Percentiles rank a stretch among this genome's conserved stretches.
Conservation (phyloP, 2,113 vertebrate species). For the Todiramphus chloris region DNA sequence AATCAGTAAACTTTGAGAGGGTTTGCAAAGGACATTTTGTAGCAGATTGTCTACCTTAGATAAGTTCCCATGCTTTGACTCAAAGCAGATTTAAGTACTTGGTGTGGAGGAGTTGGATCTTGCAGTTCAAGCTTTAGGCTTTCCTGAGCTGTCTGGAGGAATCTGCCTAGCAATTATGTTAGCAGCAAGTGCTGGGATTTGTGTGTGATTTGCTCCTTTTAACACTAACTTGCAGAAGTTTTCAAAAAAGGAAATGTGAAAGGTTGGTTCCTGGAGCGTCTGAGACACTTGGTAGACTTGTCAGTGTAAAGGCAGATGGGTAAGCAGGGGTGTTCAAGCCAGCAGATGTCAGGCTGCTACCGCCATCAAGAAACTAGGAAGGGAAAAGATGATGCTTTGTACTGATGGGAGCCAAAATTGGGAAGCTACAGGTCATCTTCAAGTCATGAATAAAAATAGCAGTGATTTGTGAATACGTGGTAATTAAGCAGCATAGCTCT, state of each 20-base stretch:
- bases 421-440: background rate
- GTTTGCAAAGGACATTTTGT: background rate
- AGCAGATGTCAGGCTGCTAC: conserved; percentile 63
- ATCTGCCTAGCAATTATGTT: accelerated
- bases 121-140: background rate
- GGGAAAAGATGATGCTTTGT: background rate
- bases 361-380: background rate
- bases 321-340: background rate
- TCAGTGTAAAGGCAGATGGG: background rate
- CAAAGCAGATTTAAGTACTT: accelerated
- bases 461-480: background rate
- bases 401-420: background rate
- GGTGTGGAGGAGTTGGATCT: background rate
- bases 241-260: background rate
- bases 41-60: background rate
- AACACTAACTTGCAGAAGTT: background rate
- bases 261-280: background rate
- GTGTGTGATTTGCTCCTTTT: background rate
- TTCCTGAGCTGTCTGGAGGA: background rate
- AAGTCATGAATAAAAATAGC: background rate
- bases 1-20: background rate
- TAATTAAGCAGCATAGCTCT: background rate
- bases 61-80: background rate
- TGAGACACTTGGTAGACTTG: background rate
- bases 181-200: background rate